phyloP scores from a whole-genome alignment of 2,797 vertebrate genomes.

The Synanceia verrucosa region DNA sequence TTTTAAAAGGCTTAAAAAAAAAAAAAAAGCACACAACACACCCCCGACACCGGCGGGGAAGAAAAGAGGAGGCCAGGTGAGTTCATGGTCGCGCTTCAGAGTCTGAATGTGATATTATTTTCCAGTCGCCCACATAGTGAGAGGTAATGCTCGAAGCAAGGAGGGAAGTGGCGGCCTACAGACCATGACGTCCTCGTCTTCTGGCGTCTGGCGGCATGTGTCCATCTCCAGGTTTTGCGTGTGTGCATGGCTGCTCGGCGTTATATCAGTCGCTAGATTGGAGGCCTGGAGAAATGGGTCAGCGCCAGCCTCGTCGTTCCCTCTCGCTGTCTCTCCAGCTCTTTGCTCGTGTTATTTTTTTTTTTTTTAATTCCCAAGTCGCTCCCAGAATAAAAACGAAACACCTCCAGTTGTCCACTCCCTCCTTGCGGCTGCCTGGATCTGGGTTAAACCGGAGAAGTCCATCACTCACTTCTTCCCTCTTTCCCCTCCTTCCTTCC shows the following conservation, averaged over 20 bases:
- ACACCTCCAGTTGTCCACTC: conserved; percentile 73
- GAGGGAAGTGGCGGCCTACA: conserved; percentile 17
- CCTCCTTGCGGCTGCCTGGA: conserved; percentile 59
- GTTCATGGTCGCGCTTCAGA: conserved; percentile 40
- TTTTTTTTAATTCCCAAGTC: conserved; percentile 70
- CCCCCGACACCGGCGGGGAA: not conserved
- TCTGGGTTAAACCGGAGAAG: conserved; percentile 67
- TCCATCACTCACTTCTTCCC: conserved; percentile 40
- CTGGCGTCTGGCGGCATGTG: conserved; percentile 34
- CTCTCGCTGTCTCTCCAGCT: conserved; percentile 61
- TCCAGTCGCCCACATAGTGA: conserved; percentile 24
- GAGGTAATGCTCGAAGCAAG: conserved; percentile 1
- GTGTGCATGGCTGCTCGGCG: conserved; percentile 50
- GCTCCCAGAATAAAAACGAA: conserved; percentile 74
- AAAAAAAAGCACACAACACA: conserved; percentile 28
- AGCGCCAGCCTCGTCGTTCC: conserved; percentile 59
- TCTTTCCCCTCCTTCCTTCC: not conserved
- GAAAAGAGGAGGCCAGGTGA: conserved; percentile 1
- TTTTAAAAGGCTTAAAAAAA: conserved; percentile 29
- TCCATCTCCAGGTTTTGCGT: conserved; percentile 45
- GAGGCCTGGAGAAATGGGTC: conserved; percentile 83
- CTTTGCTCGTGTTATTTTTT: conserved; percentile 41
- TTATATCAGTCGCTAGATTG: conserved; percentile 72
- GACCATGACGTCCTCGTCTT: conserved; percentile 32
- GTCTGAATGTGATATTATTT: conserved; percentile 46